A percentile compares a stretch with the other conserved stretches of the same genome.
Evolutionary conservation across 2,113 vertebrate species (phyloP).

Genomic region (Clarias macrocephalus): DNA sequence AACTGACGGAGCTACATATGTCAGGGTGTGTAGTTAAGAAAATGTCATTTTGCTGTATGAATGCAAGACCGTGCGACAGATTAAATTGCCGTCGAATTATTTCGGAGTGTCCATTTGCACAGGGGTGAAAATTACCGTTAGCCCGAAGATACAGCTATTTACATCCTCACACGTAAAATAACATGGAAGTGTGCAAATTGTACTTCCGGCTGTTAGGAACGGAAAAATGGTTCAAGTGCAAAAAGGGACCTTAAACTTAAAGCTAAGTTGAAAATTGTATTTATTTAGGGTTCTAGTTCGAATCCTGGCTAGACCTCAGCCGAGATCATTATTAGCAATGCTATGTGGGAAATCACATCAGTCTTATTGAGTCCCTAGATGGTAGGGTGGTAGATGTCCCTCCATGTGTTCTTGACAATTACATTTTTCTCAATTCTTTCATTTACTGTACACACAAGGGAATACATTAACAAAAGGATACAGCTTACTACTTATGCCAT

Average conservation of each 20-base stretch:
- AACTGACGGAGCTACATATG: conserved; percentile 6
- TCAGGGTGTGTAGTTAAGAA: conserved; percentile 18
- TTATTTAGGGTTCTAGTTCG: neutral
- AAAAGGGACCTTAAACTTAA: neutral
- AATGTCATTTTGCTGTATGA: conserved; percentile 22
- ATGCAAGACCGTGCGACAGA: neutral
- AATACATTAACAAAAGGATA: neutral
- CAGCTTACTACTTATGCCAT: neutral
- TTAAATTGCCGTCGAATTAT: conserved; percentile 1
- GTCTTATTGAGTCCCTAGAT: neutral
- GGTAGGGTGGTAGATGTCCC: too few relatives aligned
- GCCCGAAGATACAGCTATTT: neutral
- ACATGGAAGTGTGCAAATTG: neutral
- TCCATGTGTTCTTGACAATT: too few relatives aligned
- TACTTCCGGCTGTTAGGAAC: neutral
- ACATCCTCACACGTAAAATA: neutral
- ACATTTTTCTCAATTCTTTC: too few relatives aligned
- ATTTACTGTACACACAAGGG: neutral
- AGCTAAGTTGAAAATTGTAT: neutral
- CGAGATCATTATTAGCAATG: neutral
- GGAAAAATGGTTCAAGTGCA: neutral
- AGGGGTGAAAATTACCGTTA: neutral
- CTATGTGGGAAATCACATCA: neutral
- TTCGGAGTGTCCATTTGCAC: neutral
- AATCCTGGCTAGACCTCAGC: neutral